A percentile compares a stretch with the other conserved stretches of the same genome.
Evolutionary conservation across 2,888 invertebrate species (phyloP).

Genomic region (Holacanthella duospinosa): DNA sequence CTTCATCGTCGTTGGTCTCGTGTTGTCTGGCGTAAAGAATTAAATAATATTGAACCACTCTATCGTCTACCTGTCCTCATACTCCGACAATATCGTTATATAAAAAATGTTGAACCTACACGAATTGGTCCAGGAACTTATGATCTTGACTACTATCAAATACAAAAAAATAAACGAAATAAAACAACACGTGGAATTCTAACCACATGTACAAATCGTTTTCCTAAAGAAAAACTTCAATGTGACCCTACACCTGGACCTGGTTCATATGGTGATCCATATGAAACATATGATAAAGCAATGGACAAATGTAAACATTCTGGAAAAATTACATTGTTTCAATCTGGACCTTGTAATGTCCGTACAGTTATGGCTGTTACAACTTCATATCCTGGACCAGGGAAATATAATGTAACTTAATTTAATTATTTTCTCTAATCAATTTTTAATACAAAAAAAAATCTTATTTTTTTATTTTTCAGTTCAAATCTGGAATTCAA

Average conservation of each 20-base stretch:
- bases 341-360: conserved; percentile 3
- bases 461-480: not conserved
- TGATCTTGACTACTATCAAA: conserved; percentile 8
- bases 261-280: conserved; percentile 13
- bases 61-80: conserved; percentile 17
- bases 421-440: not conserved
- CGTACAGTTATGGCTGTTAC: not conserved
- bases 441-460: not conserved
- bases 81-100: conserved; percentile 9
- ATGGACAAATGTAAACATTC: not conserved
- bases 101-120: conserved; percentile 11
- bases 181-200: conserved; percentile 2
- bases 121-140: conserved; percentile 16
- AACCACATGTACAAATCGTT: conserved; percentile 9
- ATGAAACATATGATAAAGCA: conserved; percentile 1
- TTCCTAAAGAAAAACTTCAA: conserved; percentile 6
- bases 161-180: not conserved
- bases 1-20: conserved; percentile 9
- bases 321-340: not conserved
- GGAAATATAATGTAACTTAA: conserved; percentile 1
- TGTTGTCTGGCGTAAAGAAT: conserved; percentile 13
- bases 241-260: conserved; percentile 10
- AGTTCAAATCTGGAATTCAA: not conserved
- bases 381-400: conserved; percentile 2
- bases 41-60: conserved; percentile 13